Conservation (phyloP, 2,113 vertebrate species). For the Elgaria multicarinata region DNA sequence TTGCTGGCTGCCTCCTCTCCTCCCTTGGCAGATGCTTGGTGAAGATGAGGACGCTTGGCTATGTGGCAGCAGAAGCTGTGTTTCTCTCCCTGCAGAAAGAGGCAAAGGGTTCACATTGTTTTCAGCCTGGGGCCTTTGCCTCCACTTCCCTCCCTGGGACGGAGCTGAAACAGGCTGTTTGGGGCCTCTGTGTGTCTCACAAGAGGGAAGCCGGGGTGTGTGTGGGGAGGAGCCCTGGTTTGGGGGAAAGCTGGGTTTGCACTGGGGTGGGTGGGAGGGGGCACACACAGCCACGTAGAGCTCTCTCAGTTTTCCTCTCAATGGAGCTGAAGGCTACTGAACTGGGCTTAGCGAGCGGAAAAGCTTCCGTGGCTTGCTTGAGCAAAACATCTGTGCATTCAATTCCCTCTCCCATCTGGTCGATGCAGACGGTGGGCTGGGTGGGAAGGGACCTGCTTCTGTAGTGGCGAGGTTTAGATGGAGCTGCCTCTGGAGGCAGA, state of each 20-base stretch:
- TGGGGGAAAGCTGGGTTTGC: background rate
- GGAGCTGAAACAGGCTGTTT: too few species aligned
- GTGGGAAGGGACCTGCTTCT: background rate
- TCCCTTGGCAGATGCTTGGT: background rate
- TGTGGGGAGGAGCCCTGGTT: background rate
- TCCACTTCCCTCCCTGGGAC: too few species aligned
- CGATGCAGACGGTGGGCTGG: background rate
- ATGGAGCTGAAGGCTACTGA: background rate
- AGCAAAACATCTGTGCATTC: background rate
- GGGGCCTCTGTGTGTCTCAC: too few species aligned
- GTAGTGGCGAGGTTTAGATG: background rate
- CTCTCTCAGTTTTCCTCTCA: background rate
- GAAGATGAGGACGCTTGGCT: background rate
- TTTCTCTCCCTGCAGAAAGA: background rate
- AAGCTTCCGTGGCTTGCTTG: too few species aligned
- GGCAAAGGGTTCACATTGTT: background rate
- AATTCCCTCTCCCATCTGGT: background rate
- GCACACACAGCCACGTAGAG: too few species aligned
- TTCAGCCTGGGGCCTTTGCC: background rate
- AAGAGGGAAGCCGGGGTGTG: background rate
- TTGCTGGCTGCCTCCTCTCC: background rate
- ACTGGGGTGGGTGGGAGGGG: background rate
- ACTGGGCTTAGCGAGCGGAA: background rate
- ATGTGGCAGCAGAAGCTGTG: background rate
- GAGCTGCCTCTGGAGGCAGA: background rate